phyloP scores from a whole-genome alignment of 2,888 invertebrate species.

The Melanostoma scalare region DNA sequence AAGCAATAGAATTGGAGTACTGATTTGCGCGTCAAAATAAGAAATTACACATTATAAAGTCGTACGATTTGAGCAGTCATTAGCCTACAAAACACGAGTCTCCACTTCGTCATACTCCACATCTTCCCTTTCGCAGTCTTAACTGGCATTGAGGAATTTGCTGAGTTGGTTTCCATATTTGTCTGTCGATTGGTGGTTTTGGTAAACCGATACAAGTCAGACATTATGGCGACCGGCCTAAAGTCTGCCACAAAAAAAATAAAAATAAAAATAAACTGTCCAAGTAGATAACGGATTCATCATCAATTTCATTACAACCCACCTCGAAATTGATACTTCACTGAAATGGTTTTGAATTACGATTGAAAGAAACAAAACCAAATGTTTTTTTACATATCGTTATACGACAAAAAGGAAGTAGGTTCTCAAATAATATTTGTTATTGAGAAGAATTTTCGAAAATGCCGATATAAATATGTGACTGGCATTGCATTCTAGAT shows the following conservation, averaged over 20 bases:
- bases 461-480: no score
- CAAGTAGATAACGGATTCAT: neutral
- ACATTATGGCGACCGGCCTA: slow-evolving; percentile 56
- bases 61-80: slow-evolving; percentile 7
- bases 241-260: slow-evolving; percentile 19
- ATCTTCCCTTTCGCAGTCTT: neutral
- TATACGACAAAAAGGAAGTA: slow-evolving; percentile 23
- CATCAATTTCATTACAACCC: neutral
- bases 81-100: neutral
- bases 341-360: slow-evolving; percentile 39
- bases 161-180: slow-evolving; percentile 46
- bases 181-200: slow-evolving; percentile 39
- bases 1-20: slow-evolving; percentile 9
- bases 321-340: slow-evolving; percentile 56
- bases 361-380: slow-evolving; percentile 18
- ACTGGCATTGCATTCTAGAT: neutral
- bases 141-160: slow-evolving; percentile 50
- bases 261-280: slow-evolving; percentile 5
- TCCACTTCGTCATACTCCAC: neutral
- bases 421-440: slow-evolving; percentile 19
- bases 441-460: neutral
- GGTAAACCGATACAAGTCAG: slow-evolving; percentile 56
- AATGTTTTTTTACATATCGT: neutral
- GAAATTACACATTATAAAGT: no score
- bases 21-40: slow-evolving; percentile 1